A percentile compares a stretch with the other conserved stretches of the same genome.
Evolutionary conservation across 2,797 vertebrate genomes (phyloP).

Genomic region (Ataeniobius toweri): DNA sequence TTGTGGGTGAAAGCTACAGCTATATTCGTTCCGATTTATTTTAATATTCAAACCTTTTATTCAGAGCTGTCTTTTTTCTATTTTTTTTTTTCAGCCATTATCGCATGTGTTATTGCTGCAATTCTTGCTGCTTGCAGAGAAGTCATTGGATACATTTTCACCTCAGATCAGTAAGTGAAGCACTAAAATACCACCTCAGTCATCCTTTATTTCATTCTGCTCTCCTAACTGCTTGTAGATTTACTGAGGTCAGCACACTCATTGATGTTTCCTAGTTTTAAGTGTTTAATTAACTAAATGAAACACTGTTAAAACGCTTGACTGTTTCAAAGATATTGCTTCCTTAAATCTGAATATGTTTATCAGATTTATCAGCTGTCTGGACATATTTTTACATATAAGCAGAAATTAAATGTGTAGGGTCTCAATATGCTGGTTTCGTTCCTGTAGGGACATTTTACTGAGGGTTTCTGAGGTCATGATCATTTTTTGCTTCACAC

Average conservation of each 20-base stretch:
- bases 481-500: slow-evolving; percentile 78
- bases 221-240: slow-evolving; percentile 5
- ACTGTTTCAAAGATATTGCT: not conserved
- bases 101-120: slow-evolving; percentile 69
- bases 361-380: not conserved
- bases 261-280: not conserved
- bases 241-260: not conserved
- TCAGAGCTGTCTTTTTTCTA: slow-evolving; percentile 1
- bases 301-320: not conserved
- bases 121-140: slow-evolving; percentile 59
- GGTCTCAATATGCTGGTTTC: not conserved
- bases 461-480: slow-evolving; percentile 81
- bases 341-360: not conserved
- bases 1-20: not conserved
- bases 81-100: slow-evolving; percentile 59
- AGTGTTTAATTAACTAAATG: not conserved
- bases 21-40: not conserved
- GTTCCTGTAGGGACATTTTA: slow-evolving; percentile 81
- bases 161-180: slow-evolving; percentile 83
- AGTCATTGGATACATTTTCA: slow-evolving; percentile 86
- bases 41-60: not conserved
- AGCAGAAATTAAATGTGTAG: not conserved
- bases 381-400: not conserved
- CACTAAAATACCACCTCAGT: not conserved
- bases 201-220: not conserved